These are phyloP conservation scores for Tenthredo amoena DNA, from an alignment of 2,888 invertebrate genomes.

Conservation along the genomic window DNA sequence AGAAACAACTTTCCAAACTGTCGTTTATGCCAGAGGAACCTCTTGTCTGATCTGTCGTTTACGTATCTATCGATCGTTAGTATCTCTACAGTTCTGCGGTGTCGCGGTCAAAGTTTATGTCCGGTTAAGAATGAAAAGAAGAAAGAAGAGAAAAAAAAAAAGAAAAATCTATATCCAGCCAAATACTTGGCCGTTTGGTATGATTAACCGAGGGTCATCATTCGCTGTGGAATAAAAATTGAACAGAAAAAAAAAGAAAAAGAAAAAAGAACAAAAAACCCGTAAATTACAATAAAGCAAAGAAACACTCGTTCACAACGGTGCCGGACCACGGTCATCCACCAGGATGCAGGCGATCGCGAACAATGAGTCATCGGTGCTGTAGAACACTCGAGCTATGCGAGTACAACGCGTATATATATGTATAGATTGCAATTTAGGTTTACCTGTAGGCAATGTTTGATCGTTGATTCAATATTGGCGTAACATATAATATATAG, in stretches of 20 bases:
- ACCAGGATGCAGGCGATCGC: conserved; percentile 35
- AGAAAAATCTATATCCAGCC: neutral
- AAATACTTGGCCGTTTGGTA: neutral
- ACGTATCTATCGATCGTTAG: neutral
- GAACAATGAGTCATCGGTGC: conserved; percentile 39
- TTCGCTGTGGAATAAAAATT: neutral
- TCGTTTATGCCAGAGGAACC: neutral
- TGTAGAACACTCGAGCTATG: neutral
- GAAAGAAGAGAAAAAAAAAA: neutral
- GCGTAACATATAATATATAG: neutral
- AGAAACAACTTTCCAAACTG: neutral
- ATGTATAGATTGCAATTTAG: conserved; percentile 4
- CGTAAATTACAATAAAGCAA: neutral
- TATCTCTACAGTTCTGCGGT: neutral
- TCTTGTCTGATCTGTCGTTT: neutral
- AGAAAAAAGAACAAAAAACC: neutral
- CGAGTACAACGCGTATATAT: neutral
- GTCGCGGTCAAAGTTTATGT: neutral
- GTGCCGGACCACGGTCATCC: conserved; percentile 39
- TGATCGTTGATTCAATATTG: neutral
- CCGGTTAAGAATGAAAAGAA: neutral
- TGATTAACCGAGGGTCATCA: conserved; percentile 4
- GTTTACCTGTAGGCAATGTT: conserved; percentile 22
- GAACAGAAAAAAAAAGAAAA: neutral
- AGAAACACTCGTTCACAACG: conserved; percentile 22